Conservation (phyloP, 2,888 invertebrate genomes). For the Meandrusa payeni region DNA sequence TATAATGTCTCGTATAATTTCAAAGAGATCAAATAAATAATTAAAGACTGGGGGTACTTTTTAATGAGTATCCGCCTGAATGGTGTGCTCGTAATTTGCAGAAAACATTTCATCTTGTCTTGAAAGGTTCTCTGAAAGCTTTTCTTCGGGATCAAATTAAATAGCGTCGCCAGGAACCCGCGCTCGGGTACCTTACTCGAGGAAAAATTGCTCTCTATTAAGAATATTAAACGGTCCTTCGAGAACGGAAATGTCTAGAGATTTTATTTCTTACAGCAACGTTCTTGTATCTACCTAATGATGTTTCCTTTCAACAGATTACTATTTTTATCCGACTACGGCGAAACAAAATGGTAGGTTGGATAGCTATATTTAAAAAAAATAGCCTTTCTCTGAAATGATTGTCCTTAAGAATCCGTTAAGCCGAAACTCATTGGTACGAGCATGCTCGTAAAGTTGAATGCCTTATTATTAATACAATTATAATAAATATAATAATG, state of each 20-base stretch:
- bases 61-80: slow-evolving; percentile 14
- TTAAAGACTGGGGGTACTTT: slow-evolving; percentile 5
- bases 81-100: slow-evolving; percentile 9
- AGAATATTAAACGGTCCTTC: slow-evolving; percentile 15
- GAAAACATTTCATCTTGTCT: slow-evolving; percentile 21
- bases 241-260: slow-evolving; percentile 13
- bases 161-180: slow-evolving; percentile 7
- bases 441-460: too few species aligned
- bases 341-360: too few species aligned
- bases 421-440: too few species aligned
- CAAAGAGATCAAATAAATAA: background rate
- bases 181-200: slow-evolving; percentile 2
- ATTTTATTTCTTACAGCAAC: background rate
- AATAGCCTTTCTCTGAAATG: too few species aligned
- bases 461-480: too few species aligned
- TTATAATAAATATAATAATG: too few species aligned
- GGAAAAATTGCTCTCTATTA: slow-evolving; percentile 14
- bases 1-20: too few species aligned
- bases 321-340: too few species aligned
- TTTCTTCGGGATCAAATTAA: slow-evolving; percentile 19
- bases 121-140: slow-evolving; percentile 24
- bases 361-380: too few species aligned
- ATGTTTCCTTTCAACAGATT: background rate
- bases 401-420: too few species aligned
- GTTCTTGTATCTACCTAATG: background rate